phyloP scores from a whole-genome alignment of 2,888 invertebrate species.

The Cheilosia impressa region DNA sequence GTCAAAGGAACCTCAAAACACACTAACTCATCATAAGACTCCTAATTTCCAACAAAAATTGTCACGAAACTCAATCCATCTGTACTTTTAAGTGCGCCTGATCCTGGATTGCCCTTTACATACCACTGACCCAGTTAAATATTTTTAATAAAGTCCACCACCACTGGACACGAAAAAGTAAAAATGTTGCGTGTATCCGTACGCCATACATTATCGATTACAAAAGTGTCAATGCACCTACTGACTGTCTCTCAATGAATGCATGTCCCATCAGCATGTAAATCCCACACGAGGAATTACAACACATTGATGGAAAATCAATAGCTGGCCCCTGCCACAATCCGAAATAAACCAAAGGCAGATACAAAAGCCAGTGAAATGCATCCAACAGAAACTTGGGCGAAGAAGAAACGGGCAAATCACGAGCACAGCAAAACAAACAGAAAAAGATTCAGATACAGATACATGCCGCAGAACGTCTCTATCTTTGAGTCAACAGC shows the following conservation, averaged over 20 bases:
- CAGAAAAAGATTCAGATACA: background rate
- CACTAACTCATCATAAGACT: too few relatives aligned
- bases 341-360: conserved; percentile 24
- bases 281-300: background rate
- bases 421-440: conserved; percentile 19
- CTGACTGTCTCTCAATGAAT: background rate
- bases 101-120: too few relatives aligned
- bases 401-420: conserved; percentile 1
- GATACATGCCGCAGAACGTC: conserved; percentile 3
- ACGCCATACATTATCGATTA: background rate
- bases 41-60: too few relatives aligned
- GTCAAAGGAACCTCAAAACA: too few relatives aligned
- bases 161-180: background rate
- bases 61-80: too few relatives aligned
- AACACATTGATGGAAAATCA: conserved; percentile 35
- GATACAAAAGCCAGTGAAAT: conserved; percentile 40
- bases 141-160: background rate
- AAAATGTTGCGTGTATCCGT: background rate
- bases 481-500: conserved; percentile 26
- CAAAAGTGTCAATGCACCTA: conserved; percentile 1
- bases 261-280: background rate
- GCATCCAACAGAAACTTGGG: conserved; percentile 34
- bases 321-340: conserved; percentile 30
- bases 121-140: too few relatives aligned
- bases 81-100: too few relatives aligned